Evolutionary conservation across 2,888 invertebrate species (phyloP).

Genomic region (Habrosyne pyritoides): DNA sequence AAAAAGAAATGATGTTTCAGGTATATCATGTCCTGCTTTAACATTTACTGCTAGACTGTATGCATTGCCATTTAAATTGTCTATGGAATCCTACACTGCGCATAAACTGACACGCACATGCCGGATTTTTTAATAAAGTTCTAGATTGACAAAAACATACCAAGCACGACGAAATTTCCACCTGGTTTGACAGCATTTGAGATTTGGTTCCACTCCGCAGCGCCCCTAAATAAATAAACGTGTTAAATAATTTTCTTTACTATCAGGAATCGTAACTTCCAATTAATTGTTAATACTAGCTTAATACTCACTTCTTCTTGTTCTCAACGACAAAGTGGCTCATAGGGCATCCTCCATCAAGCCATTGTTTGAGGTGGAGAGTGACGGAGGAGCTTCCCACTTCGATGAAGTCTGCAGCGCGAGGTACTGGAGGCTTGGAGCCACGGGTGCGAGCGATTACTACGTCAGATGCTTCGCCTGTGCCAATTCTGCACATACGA

Average conservation of each 20-base stretch:
- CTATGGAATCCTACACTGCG: no score
- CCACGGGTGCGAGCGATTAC: constrained; percentile 96
- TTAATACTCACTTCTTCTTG: constrained; percentile 89
- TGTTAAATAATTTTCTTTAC: not conserved
- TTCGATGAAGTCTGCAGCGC: constrained; percentile 95
- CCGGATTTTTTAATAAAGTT: not conserved
- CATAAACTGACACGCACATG: no score
- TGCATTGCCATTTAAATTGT: no score
- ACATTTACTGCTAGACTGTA: no score
- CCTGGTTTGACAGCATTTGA: constrained; percentile 96
- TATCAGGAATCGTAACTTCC: no score
- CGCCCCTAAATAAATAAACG: constrained; percentile 82
- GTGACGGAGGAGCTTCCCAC: constrained; percentile 97
- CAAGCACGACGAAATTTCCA: constrained; percentile 93
- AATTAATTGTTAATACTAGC: no score
- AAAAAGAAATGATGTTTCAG: no score
- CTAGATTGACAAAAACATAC: constrained; percentile 41
- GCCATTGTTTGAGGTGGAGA: constrained; percentile 96
- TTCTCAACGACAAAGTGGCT: constrained; percentile 97
- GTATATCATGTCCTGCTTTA: no score
- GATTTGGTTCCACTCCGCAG: constrained; percentile 96
- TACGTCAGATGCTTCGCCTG: constrained; percentile 94
- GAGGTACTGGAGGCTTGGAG: constrained; percentile 95
- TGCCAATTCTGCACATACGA: constrained; percentile 88
- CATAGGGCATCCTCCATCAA: constrained; percentile 97